Evolutionary conservation across 2,113 vertebrate species (phyloP), one percentile per base, ranked within the genome.

Genomic region (Toxotes chatareus): DNA sequence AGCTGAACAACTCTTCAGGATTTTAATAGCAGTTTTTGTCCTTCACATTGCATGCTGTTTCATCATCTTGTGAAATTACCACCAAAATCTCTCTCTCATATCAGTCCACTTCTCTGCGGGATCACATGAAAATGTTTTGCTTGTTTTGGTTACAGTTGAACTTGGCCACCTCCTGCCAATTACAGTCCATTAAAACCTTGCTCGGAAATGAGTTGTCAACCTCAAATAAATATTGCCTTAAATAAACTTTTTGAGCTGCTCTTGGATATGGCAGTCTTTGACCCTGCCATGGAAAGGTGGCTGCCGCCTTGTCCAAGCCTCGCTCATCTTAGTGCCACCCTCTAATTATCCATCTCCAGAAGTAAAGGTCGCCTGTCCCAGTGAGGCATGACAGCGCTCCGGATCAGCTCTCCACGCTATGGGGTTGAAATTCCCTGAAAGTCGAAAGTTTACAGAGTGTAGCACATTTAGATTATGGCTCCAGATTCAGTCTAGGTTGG

Each of bases 161-260:
- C 75, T 84, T 53, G 49, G 76, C 53, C 78, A 72, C 46, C 60
- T 69, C 7, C 1, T 44, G 64, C 66, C n/a, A 59, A 19, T 84
- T 64, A 64, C 75, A 55, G 64, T 69, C 76, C 36, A 62, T 68
- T 75, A 63, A 84, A 79, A 17, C 55, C 46, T 32, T 84, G 78
- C 90, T 86, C 89, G 89, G 86, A 91, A 86, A 92, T 65, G 83
- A 85, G 44, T 86, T 82, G 88, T 90, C 84, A 81, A 53, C 72
- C 82, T 88, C 56, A 87, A 90, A 89, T 91, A 87, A 91, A 93
- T 83, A 65, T 64, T 46, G 75, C 76, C 51, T 80, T 38, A 84
- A 86, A 86, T 90, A 87, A 84, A 73, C 62, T 34, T 77, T 76
- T 73, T 21, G 53, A 83, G 73, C 72, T 82, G 84, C 73, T 88